Base-by-base conservation (phyloP, 2,797 vertebrate species). In the Onychomys torridus region DNA sequence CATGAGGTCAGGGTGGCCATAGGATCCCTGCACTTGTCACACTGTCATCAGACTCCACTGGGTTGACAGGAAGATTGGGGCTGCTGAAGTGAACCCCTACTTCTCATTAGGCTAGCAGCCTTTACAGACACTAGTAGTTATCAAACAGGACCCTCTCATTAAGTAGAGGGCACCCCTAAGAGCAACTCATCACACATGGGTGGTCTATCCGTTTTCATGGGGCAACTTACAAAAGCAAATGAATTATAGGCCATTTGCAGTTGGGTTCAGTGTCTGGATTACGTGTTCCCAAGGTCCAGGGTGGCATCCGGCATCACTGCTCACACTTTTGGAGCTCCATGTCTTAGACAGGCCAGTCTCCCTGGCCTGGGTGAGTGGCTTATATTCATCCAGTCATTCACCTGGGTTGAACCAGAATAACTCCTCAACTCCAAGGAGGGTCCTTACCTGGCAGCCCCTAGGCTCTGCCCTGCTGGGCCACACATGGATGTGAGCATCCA, bases 401-500 rank as follows among this genome's bases (percentile, higher is more conserved):
- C 49, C 85, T 96, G 91, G 96, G 95, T 92, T 89, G 93, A 96
- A 91, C 71, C 94, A 94, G 34, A 49, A 27, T 91, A 86, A 97
- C 97, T 98, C 40, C 96, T 97, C 97, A 97, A 96, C 94, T 96
- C 94, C 16, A 10, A 59, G 25, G 87, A 89, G n/a, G n/a, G 67
- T 73, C 67, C 67, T 89, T 89, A 93, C 81, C 83, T 94, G 77
- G 93, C 77, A 96, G 71, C 81, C 29, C 46, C 61, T 1, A 19
- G 21, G 52, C 49, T 34, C 27, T 63, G 96, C 95, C 77, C 37
- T 79, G 93, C 79, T 96, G 87, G 96, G 96, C 94, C 43, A 1
- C 96, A 88, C 93, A 81, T 96, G 29, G 78, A 90, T 97, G 97
- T 98, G 97, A 98, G 94, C 97, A 76, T 96, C 98, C 95, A 96